Evolutionary conservation across 2,113 vertebrate genomes (phyloP).

Genomic region (Amphilophus citrinellus): DNA sequence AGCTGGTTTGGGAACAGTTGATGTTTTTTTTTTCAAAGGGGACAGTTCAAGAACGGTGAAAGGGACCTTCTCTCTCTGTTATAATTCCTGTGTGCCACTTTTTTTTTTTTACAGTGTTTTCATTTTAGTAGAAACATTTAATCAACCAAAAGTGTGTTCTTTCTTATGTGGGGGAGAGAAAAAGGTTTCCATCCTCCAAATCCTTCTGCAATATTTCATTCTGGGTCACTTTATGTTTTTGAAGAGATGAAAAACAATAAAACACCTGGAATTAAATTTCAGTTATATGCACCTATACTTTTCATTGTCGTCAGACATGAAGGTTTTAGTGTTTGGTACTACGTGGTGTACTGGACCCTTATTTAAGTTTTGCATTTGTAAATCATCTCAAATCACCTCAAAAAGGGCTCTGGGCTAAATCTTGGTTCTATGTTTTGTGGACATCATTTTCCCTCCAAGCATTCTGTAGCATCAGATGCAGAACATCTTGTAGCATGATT

Average conservation of each 20-base stretch:
- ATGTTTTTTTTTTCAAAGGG: constrained; percentile 6
- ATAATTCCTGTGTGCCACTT: constrained; percentile 42
- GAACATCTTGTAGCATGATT: constrained; percentile 68
- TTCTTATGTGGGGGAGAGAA: neutral
- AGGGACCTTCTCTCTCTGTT: constrained; percentile 27
- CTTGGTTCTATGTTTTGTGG: constrained; percentile 14
- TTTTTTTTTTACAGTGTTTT: constrained; percentile 13
- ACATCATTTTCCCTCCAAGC: constrained; percentile 34
- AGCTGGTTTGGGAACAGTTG: neutral
- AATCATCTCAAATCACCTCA: constrained; percentile 12
- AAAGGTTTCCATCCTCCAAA: constrained; percentile 11
- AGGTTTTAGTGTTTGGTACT: constrained; percentile 12
- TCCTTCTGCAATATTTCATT: constrained; percentile 26
- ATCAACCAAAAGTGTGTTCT: constrained; percentile 21
- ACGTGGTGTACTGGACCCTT: neutral
- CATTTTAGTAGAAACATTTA: neutral
- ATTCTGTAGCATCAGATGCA: constrained; percentile 54
- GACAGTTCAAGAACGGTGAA: constrained; percentile 10
- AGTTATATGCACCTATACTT: constrained; percentile 24
- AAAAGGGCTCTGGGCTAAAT: constrained; percentile 25
- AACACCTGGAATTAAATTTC: constrained; percentile 12
- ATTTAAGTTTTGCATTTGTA: neutral
- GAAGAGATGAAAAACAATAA: neutral
- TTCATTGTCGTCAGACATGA: neutral
- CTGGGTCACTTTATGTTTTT: constrained; percentile 18